phyloP scores from a whole-genome alignment of 2,113 vertebrate genomes.

The Myotis lucifugus region DNA sequence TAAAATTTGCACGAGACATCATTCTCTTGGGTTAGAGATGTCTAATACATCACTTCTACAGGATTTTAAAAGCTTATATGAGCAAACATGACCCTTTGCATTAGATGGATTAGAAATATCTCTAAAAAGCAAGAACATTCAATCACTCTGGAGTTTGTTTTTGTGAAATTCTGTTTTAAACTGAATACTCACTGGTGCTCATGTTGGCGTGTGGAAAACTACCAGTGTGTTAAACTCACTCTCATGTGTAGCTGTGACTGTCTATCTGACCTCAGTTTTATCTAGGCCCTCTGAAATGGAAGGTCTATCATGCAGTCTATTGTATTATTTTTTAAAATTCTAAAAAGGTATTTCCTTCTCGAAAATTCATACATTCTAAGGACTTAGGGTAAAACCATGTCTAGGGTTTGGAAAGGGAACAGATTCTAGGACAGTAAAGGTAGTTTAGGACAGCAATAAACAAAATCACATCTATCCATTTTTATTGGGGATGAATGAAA shows the following conservation, averaged over 20 bases:
- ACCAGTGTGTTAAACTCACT: neutral
- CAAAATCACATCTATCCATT: neutral
- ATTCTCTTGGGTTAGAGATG: conserved; percentile 38
- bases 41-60: neutral
- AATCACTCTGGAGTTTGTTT: neutral
- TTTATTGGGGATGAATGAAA: neutral
- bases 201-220: neutral
- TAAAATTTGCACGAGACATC: neutral
- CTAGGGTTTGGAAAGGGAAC: neutral
- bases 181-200: neutral
- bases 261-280: neutral
- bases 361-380: conserved; percentile 1
- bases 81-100: neutral
- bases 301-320: neutral
- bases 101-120: conserved; percentile 16
- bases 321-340: neutral
- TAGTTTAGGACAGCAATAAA: neutral
- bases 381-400: neutral
- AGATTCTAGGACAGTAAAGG: neutral
- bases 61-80: neutral
- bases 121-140: neutral
- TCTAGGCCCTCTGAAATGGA: neutral
- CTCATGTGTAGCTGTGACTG: neutral
- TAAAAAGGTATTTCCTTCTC: neutral
- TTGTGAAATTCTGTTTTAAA: neutral